Evolutionary conservation across 2,888 invertebrate genomes (phyloP).

Genomic region (Bedellia somnulentella): DNA sequence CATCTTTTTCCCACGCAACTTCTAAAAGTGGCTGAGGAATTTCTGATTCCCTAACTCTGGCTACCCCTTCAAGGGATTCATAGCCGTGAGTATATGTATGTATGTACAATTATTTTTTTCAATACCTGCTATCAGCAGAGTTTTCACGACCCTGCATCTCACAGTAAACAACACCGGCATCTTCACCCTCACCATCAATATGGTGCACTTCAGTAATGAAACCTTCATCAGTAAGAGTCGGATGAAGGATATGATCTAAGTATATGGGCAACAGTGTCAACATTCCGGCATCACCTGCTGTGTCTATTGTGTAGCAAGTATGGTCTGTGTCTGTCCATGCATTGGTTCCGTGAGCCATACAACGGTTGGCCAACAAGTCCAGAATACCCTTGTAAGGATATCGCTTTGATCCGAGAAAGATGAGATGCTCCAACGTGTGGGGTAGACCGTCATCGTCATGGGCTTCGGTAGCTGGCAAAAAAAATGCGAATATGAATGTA

Average conservation of each 20-base stretch:
- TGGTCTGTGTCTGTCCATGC: conserved; percentile 87
- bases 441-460: conserved; percentile 91
- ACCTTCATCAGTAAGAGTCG: conserved; percentile 78
- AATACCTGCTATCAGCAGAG: conserved; percentile 67
- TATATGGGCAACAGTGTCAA: conserved; percentile 87
- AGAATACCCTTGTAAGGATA: conserved; percentile 90
- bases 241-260: conserved; percentile 85
- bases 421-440: conserved; percentile 89
- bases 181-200: conserved; percentile 82
- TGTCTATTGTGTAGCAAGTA: conserved; percentile 87
- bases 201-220: conserved; percentile 92
- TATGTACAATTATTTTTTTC: too few relatives aligned
- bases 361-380: conserved; percentile 86
- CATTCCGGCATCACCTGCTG: conserved; percentile 83
- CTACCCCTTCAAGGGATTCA: too few relatives aligned
- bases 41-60: too few relatives aligned
- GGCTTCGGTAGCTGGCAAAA: conserved; percentile 78
- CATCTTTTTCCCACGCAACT: too few relatives aligned
- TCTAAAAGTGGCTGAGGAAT: too few relatives aligned
- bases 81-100: too few relatives aligned
- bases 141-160: conserved; percentile 91
- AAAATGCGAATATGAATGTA: too few relatives aligned
- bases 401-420: conserved; percentile 87
- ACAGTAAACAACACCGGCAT: conserved; percentile 94
- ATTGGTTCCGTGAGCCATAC: conserved; percentile 89